Evolutionary conservation across 2,797 vertebrate genomes (phyloP).

Genomic region (Etheostoma perlongum): DNA sequence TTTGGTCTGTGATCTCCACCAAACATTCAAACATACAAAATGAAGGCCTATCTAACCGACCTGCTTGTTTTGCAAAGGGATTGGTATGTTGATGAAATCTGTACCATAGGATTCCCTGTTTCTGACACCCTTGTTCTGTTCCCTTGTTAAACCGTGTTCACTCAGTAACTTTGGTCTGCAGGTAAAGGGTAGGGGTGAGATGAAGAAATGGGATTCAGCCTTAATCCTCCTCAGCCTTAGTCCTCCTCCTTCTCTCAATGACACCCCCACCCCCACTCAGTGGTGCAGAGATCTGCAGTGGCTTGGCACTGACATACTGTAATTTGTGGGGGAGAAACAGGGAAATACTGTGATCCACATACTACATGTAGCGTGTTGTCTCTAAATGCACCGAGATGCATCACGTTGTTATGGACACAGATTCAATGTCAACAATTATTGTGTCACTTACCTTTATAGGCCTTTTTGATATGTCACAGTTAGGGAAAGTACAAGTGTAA

Average conservation of each 20-base stretch:
- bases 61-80: not conserved
- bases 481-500: not conserved
- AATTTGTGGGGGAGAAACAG: conserved; percentile 26
- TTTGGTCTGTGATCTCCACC: too few relatives aligned
- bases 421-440: conserved; percentile 1
- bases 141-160: conserved; percentile 6
- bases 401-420: not conserved
- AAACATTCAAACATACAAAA: not conserved
- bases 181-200: not conserved
- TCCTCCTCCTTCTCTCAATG: conserved; percentile 36
- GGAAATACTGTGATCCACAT: conserved; percentile 25
- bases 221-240: not conserved
- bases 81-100: not conserved
- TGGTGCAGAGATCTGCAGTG: conserved; percentile 74
- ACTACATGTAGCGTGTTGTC: conserved; percentile 1
- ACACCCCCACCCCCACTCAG: conserved; percentile 33
- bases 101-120: not conserved
- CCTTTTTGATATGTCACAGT: not conserved
- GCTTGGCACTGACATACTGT: conserved; percentile 53
- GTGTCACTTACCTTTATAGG: not conserved
- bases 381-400: conserved; percentile 1
- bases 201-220: too few relatives aligned
- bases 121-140: not conserved
- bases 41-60: not conserved
- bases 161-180: conserved; percentile 26